A percentile compares a stretch with the other conserved stretches of the same genome.
phyloP scores from a whole-genome alignment of 92 coral and sea anemone species.

The Plumapathes pennacea region DNA sequence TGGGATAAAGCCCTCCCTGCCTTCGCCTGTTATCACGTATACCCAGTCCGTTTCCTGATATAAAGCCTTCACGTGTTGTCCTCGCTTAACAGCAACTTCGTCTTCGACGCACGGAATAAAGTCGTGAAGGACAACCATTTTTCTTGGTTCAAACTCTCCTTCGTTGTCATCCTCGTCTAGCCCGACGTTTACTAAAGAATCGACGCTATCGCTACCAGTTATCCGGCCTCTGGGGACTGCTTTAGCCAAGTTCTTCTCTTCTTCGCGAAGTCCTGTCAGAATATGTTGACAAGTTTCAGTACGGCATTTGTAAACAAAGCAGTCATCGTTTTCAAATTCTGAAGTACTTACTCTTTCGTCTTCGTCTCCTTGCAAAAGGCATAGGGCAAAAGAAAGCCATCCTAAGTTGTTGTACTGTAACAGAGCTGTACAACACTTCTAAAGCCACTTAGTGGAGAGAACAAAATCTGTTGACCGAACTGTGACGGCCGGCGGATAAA shows the following conservation, averaged over 20 bases:
- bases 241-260: conserved; percentile 41
- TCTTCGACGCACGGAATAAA: conserved; percentile 96
- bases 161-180: conserved; percentile 55
- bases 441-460: too few species aligned
- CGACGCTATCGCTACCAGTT: conserved; percentile 58
- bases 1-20: conserved; percentile 92
- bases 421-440: too few species aligned
- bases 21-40: conserved; percentile 71
- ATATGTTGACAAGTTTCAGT: too few species aligned
- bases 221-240: conserved; percentile 57
- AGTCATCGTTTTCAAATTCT: conserved; percentile 24
- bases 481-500: too few species aligned
- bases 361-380: conserved; percentile 71
- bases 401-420: too few species aligned
- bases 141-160: conserved; percentile 78
- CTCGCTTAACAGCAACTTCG: conserved; percentile 85
- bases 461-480: too few species aligned
- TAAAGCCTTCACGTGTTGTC: conserved; percentile 84
- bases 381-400: conserved; percentile 95
- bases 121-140: conserved; percentile 92
- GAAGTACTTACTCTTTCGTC: conserved; percentile 74
- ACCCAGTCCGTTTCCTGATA: conserved; percentile 96
- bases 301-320: conserved; percentile 71
- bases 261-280: conserved; percentile 72
- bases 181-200: conserved; percentile 48